These are phyloP conservation scores for Siniperca knerii DNA, from an alignment of 2,113 vertebrate species.

Conservation along the genomic window DNA sequence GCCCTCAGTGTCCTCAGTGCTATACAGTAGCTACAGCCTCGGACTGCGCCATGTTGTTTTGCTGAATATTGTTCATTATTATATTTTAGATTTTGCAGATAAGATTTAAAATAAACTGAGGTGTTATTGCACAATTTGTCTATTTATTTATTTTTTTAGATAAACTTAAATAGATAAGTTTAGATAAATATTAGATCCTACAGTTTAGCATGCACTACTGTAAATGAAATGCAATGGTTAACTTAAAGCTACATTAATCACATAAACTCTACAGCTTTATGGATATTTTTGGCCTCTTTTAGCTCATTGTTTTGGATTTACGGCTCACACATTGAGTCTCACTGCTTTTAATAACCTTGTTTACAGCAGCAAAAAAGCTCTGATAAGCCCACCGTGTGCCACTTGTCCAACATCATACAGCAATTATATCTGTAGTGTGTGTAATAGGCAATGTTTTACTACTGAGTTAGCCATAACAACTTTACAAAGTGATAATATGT, in stretches of 20 bases:
- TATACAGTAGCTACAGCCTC: neutral
- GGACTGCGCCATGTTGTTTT: neutral
- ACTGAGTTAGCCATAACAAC: neutral
- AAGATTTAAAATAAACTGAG: neutral
- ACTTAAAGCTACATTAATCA: neutral
- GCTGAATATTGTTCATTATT: neutral
- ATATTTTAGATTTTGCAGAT: neutral
- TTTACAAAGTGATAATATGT: neutral
- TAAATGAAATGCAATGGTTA: neutral
- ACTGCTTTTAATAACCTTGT: neutral
- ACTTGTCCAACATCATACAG: neutral
- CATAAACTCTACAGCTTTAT: neutral
- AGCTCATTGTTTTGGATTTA: neutral
- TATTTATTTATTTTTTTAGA: neutral
- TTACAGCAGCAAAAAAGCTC: no score
- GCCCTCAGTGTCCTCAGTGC: neutral
- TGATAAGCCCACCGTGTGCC: neutral
- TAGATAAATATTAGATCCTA: neutral
- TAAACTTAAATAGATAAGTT: no score
- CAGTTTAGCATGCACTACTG: no score
- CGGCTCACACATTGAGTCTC: neutral
- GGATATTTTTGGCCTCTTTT: neutral
- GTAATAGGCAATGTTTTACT: neutral
- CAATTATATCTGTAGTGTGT: neutral
- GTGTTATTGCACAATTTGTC: neutral